Evolutionary conservation across 1,140 invertebrate species (phyloP).

Genomic region (Trichomalopsis sarcophagae): DNA sequence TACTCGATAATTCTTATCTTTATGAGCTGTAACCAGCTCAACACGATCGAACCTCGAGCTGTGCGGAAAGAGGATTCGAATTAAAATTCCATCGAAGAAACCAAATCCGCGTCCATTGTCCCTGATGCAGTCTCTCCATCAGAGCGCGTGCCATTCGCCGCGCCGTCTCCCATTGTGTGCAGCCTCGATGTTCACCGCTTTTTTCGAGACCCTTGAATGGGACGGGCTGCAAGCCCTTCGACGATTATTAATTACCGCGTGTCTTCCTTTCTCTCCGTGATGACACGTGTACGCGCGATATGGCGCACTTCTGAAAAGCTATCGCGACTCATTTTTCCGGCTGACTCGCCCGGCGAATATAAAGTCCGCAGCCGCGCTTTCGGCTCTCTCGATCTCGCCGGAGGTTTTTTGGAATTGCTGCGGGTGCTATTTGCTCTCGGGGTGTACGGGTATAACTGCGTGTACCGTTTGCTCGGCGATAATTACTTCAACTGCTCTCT

Average conservation of each 20-base stretch:
- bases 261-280: not conserved
- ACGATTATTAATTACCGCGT: constrained; percentile 21
- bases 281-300: not conserved
- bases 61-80: not conserved
- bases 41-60: no score
- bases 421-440: not conserved
- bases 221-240: not conserved
- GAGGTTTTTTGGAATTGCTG: no score
- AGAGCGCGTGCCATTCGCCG: not conserved
- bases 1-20: no score
- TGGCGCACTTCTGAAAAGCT: not conserved
- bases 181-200: not conserved
- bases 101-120: not conserved
- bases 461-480: not conserved
- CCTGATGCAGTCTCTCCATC: no score
- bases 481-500: constrained; percentile 8
- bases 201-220: not conserved
- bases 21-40: no score
- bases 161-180: no score
- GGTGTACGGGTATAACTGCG: not conserved
- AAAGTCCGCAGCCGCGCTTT: not conserved
- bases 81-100: not conserved
- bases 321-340: not conserved
- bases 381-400: not conserved
- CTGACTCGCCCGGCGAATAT: not conserved